Percentiles rank a stretch among this genome's conserved stretches.
These are phyloP conservation scores for Narcine bancroftii DNA, from an alignment of 2,113 vertebrate species.

Conservation along the genomic window DNA sequence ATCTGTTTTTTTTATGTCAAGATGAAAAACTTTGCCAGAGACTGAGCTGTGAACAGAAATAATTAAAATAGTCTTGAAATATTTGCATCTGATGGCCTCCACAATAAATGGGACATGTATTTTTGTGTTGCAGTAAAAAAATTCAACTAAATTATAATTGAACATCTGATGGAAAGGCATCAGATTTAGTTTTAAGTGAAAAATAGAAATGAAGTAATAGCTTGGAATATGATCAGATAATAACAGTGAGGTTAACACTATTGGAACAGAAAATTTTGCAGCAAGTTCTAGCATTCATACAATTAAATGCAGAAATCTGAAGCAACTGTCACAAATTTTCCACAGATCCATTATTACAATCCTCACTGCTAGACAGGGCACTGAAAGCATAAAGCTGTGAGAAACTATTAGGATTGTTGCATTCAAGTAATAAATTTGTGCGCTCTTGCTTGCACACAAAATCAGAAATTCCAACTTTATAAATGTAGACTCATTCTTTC, in stretches of 20 bases:
- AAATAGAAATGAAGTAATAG: background rate
- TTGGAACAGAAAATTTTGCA: background rate
- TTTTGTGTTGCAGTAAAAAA: background rate
- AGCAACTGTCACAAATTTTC: background rate
- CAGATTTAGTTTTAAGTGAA: background rate
- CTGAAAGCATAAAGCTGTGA: background rate
- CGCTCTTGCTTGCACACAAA: no score
- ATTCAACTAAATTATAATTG: background rate
- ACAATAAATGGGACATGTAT: background rate
- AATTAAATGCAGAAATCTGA: background rate
- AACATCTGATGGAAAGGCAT: background rate
- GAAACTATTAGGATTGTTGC: background rate
- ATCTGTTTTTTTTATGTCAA: background rate
- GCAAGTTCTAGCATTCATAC: background rate
- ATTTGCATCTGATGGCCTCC: background rate
- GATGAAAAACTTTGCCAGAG: background rate
- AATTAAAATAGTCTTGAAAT: background rate
- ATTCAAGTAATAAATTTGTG: background rate
- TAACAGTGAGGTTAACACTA: background rate
- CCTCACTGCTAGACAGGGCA: background rate
- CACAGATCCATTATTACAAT: background rate
- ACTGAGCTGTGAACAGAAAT: background rate
- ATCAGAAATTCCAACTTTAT: background rate
- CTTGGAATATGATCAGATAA: background rate
- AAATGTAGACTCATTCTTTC: background rate